Percentiles rank a stretch among this genome's conserved stretches.
phyloP scores from a whole-genome alignment of 64 coral and sea anemone genomes.

The Porites lutea region DNA sequence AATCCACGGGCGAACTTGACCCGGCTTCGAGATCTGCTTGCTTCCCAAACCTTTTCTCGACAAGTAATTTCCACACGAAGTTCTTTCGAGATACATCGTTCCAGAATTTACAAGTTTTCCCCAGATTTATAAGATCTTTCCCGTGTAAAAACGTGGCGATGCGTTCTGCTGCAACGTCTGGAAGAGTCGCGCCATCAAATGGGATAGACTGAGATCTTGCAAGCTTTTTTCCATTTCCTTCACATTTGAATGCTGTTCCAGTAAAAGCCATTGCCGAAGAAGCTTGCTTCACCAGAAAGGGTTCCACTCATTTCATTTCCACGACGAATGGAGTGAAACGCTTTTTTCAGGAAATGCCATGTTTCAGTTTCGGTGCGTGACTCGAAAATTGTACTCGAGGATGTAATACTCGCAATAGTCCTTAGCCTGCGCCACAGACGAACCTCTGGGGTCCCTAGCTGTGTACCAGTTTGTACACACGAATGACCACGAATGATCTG shows the following conservation, averaged over 20 bases:
- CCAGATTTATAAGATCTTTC: conserved; percentile 78
- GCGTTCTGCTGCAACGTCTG: conserved; percentile 62
- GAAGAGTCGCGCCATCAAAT: conserved; percentile 41
- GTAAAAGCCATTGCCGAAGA: too few relatives aligned
- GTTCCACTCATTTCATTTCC: neutral
- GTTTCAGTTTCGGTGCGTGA: neutral
- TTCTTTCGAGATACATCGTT: conserved; percentile 61
- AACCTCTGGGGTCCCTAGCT: too few relatives aligned
- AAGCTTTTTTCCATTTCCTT: too few relatives aligned
- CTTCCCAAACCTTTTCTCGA: conserved; percentile 62
- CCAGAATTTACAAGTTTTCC: conserved; percentile 81
- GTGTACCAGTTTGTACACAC: too few relatives aligned
- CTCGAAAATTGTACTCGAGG: neutral
- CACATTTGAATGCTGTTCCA: too few relatives aligned
- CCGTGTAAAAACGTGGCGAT: conserved; percentile 78
- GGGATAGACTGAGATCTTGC: too few relatives aligned
- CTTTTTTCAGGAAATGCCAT: conserved; percentile 2
- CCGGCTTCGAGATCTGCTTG: neutral
- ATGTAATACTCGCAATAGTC: neutral
- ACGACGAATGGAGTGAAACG: neutral
- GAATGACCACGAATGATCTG: too few relatives aligned
- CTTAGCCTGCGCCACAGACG: neutral
- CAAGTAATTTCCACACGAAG: conserved; percentile 63
- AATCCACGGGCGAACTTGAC: conserved; percentile 7
- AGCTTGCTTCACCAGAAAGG: neutral